Conservation (phyloP, 2,797 vertebrate genomes). For the Sebastes kiyomatsui region DNA sequence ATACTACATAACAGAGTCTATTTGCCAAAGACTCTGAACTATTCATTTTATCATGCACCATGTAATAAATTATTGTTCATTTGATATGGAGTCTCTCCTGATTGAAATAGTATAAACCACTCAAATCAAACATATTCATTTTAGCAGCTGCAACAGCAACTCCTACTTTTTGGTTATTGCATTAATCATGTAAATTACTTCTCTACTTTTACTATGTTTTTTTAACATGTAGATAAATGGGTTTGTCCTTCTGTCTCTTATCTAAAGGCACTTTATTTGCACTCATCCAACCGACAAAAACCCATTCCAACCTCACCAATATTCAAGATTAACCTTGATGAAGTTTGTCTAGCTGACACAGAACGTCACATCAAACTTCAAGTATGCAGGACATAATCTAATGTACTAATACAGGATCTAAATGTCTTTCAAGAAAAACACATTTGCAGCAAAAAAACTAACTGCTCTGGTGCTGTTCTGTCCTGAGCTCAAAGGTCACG, state of each 20-base stretch:
- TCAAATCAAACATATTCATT: background rate
- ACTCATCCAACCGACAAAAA: background rate
- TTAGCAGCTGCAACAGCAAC: background rate
- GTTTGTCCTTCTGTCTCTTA: background rate
- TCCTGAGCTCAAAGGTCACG: background rate
- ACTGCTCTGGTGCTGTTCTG: background rate
- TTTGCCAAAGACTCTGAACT: too few species aligned
- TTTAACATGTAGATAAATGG: background rate
- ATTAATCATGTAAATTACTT: background rate
- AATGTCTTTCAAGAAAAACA: background rate
- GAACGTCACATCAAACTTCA: background rate
- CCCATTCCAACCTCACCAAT: background rate
- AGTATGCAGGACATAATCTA: background rate
- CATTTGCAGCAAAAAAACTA: background rate
- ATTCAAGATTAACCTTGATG: background rate
- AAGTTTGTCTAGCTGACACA: background rate
- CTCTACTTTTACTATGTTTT: background rate
- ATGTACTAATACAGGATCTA: background rate
- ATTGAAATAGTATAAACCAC: background rate
- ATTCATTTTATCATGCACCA: too few species aligned
- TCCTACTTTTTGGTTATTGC: background rate
- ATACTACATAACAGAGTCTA: too few species aligned
- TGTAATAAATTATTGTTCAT: too few species aligned
- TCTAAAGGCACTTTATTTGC: background rate
- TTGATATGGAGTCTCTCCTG: too few species aligned